Percentiles rank a stretch among this genome's conserved stretches.
These are phyloP conservation scores for Gonioctena quinquepunctata DNA, from an alignment of 1,140 invertebrate species.

Conservation along the genomic window DNA sequence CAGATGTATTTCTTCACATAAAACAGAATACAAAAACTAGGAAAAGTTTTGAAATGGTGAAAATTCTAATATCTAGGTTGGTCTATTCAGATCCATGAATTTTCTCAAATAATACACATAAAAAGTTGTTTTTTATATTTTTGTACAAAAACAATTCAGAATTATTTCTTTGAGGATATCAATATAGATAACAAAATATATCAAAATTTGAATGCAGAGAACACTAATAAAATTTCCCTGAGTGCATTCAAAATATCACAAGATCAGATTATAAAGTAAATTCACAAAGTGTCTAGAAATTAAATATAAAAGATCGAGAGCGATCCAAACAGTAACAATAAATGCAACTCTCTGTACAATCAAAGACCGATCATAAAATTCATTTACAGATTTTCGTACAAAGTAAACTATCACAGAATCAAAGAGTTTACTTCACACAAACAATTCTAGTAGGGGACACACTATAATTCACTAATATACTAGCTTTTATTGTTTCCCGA, in stretches of 20 bases:
- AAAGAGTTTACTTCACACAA: not conserved
- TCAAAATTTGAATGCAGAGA: slow-evolving; percentile 33
- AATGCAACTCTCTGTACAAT: slow-evolving; percentile 6
- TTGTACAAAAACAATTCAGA: not conserved
- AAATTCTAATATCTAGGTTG: too few species aligned
- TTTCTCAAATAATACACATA: too few species aligned
- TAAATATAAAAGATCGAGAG: slow-evolving; percentile 23
- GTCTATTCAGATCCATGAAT: too few species aligned
- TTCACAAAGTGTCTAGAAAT: slow-evolving; percentile 21
- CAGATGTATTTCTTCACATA: too few species aligned
- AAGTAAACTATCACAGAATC: slow-evolving; percentile 13
- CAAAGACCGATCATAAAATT: not conserved
- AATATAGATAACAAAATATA: slow-evolving; percentile 22
- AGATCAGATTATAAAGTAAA: slow-evolving; percentile 19
- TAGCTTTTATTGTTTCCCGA: slow-evolving; percentile 3
- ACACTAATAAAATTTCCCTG: slow-evolving; percentile 43
- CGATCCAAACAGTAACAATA: slow-evolving; percentile 24
- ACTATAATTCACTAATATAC: not conserved
- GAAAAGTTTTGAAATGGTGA: too few species aligned
- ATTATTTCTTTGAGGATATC: too few species aligned
- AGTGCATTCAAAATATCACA: slow-evolving; percentile 37
- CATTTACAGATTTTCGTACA: not conserved
- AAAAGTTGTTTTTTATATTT: too few species aligned
- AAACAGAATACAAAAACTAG: too few species aligned
- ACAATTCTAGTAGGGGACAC: not conserved